Evolutionary conservation across 1,140 invertebrate species (phyloP).

Genomic region (Diplogasteroides magnus): DNA sequence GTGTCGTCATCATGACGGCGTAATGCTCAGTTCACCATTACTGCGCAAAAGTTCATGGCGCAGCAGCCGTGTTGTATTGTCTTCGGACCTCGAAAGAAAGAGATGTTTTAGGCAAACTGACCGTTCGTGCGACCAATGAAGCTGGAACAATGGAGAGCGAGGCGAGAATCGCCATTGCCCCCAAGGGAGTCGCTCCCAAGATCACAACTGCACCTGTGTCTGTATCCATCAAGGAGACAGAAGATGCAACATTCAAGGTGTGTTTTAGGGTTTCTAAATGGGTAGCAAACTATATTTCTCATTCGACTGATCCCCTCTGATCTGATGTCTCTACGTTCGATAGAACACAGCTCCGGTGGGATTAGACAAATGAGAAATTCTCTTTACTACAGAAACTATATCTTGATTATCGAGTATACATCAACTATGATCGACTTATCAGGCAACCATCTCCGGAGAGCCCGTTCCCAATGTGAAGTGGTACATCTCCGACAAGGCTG

Average conservation of each 20-base stretch:
- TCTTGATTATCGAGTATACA: too few relatives aligned
- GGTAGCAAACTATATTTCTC: not conserved
- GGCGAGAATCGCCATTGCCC: slow-evolving; percentile 24
- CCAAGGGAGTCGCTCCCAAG: slow-evolving; percentile 21
- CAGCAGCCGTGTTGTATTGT: too few relatives aligned
- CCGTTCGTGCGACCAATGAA: slow-evolving; percentile 45
- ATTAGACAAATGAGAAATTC: too few relatives aligned
- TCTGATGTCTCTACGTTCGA: too few relatives aligned
- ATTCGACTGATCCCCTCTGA: too few relatives aligned
- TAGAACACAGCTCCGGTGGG: too few relatives aligned
- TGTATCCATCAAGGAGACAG: slow-evolving; percentile 57
- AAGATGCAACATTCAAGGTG: slow-evolving; percentile 73
- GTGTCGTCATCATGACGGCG: too few relatives aligned
- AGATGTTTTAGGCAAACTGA: slow-evolving; percentile 7
- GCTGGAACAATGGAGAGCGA: slow-evolving; percentile 36
- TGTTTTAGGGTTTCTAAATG: not conserved
- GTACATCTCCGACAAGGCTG: slow-evolving; percentile 53
- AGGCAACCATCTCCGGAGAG: slow-evolving; percentile 63
- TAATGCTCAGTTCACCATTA: too few relatives aligned
- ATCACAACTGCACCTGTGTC: slow-evolving; percentile 25
- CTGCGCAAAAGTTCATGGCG: too few relatives aligned
- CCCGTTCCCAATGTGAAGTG: slow-evolving; percentile 55
- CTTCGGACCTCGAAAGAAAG: too few relatives aligned
- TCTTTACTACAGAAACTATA: too few relatives aligned
- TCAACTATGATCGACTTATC: too few relatives aligned